Evolutionary conservation across 2,888 invertebrate genomes (phyloP), one percentile per base, ranked within the genome.

Genomic region (Asteroscopus sphinx): DNA sequence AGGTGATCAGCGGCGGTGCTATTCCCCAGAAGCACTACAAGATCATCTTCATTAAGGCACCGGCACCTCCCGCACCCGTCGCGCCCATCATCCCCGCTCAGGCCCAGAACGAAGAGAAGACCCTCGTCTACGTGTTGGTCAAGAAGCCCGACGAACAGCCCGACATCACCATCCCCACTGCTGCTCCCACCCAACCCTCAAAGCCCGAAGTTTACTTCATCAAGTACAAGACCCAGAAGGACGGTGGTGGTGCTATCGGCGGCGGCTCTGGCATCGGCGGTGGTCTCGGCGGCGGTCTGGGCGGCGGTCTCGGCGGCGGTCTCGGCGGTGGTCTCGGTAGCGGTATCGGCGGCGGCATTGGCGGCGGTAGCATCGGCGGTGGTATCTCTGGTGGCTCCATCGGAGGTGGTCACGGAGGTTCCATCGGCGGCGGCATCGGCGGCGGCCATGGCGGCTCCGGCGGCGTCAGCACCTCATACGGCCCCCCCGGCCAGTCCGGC

Each of bases 121-220:
- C 97, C 77, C 95, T 97, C 78, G 97, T 97, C 87, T 97, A 97
- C 95, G 97, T 97, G 52, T 87, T 97, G 92, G 97, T 97, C 83
- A 97, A 97, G 96, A 96, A 96, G 86, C 97, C 97, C 85, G 97
- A 97, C 88, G 97, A 97, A 62, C 96, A 96, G 76, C 97, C 96
- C 84, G 97, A 97, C 89, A 96, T 98, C 95, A 96, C 95, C 85
- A 96, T 98, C 84, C 96, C 96, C 61, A 95, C 96, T 42, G 95
- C 95, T 44, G 95, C 96, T 8, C 97, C 97, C 60, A 97, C 96
- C 32, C 96, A 96, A 79, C 97, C 97, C 84, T 96, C 96, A 89
- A 97, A 97, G 90, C 97, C 97, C 76, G 97, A 97, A 90, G 97
- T 97, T 73, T 97, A 97, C 96, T 97, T 97, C 95, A 97, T 97